phyloP scores from a whole-genome alignment of 2,888 invertebrate genomes.

The Drosophila testacea region DNA sequence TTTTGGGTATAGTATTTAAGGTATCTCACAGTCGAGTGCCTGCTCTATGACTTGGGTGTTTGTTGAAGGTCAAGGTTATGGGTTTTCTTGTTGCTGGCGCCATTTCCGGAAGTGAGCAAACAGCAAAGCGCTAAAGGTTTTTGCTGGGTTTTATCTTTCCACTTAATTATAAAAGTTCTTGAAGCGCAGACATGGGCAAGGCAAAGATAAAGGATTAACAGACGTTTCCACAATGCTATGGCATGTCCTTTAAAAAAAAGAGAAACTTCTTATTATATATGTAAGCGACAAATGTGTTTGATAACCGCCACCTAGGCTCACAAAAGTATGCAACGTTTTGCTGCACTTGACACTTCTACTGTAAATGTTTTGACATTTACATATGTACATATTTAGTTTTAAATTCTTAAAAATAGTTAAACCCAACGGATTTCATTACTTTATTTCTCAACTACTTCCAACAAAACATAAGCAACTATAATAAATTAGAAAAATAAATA shows the following conservation, averaged over 20 bases:
- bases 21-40: neutral
- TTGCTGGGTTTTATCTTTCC: slow-evolving; percentile 44
- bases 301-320: slow-evolving; percentile 57
- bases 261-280: slow-evolving; percentile 16
- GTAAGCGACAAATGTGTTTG: slow-evolving; percentile 40
- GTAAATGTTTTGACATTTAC: neutral
- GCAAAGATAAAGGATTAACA: slow-evolving; percentile 20
- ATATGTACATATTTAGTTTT: too few relatives aligned
- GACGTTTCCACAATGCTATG: slow-evolving; percentile 3
- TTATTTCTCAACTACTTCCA: too few relatives aligned
- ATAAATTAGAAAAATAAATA: too few relatives aligned
- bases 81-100: slow-evolving; percentile 20
- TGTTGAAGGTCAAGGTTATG: slow-evolving; percentile 65
- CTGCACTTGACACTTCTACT: slow-evolving; percentile 23
- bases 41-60: neutral
- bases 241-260: slow-evolving; percentile 10
- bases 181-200: neutral
- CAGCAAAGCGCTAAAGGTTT: slow-evolving; percentile 44
- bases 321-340: slow-evolving; percentile 56
- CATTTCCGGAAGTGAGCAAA: slow-evolving; percentile 34
- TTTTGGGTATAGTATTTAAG: neutral
- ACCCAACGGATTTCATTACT: too few relatives aligned
- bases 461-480: too few relatives aligned
- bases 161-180: slow-evolving; percentile 68
- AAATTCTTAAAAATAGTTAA: too few relatives aligned